Evolutionary conservation across 2,888 invertebrate genomes (phyloP).

Genomic region (Troides oblongomaculatus): DNA sequence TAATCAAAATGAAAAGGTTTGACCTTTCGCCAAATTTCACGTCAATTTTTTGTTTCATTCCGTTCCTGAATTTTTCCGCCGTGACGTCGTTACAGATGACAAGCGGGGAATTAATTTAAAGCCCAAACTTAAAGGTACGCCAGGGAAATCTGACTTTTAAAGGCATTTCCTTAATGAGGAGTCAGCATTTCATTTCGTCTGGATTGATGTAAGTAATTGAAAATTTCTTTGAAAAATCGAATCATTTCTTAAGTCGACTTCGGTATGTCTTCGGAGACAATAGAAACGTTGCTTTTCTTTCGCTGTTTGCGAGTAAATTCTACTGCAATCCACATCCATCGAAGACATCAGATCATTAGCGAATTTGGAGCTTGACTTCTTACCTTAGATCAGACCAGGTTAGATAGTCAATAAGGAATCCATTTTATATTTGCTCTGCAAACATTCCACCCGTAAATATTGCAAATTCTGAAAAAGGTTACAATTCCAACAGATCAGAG

Average conservation of each 20-base stretch:
- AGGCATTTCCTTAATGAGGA: slow-evolving; percentile 25
- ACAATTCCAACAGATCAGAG: too few relatives aligned
- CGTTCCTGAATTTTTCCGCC: neutral
- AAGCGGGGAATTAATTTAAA: slow-evolving; percentile 20
- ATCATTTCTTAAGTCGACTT: slow-evolving; percentile 11
- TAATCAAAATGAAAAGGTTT: neutral
- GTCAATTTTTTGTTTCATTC: neutral
- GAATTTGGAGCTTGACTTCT: too few relatives aligned
- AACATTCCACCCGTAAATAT: too few relatives aligned
- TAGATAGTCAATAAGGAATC: too few relatives aligned
- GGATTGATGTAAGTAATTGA: slow-evolving; percentile 26
- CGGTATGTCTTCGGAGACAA: too few relatives aligned
- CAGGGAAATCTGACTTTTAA: slow-evolving; percentile 29
- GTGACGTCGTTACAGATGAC: slow-evolving; percentile 16
- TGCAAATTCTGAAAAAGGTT: too few relatives aligned
- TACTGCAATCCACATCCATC: too few relatives aligned
- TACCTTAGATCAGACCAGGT: too few relatives aligned
- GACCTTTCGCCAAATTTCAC: neutral
- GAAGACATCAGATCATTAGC: too few relatives aligned
- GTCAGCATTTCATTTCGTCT: slow-evolving; percentile 17
- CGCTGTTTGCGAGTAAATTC: too few relatives aligned
- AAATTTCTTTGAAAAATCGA: slow-evolving; percentile 18
- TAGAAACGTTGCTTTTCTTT: too few relatives aligned
- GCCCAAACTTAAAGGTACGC: slow-evolving; percentile 25
- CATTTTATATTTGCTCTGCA: too few relatives aligned